Conservation (phyloP, 2,113 vertebrate genomes). For the Paratilapia polleni region DNA sequence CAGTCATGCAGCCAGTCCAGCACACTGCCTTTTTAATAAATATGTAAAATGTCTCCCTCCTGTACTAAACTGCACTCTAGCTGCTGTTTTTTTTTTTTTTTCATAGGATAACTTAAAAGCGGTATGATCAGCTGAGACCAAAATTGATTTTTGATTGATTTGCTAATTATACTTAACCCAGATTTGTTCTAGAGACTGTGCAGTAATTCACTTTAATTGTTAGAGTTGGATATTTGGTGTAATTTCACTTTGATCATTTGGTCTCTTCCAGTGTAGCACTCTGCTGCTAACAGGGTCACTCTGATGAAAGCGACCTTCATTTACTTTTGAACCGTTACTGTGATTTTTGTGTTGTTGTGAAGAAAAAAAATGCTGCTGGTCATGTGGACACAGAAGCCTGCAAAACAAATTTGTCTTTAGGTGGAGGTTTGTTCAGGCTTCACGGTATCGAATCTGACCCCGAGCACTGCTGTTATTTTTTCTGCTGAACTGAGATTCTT, state of each 20-base stretch:
- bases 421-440: background rate
- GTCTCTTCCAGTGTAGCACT: constrained; percentile 21
- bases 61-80: constrained; percentile 26
- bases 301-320: constrained; percentile 43
- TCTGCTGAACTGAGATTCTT: constrained; percentile 52
- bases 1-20: constrained; percentile 33
- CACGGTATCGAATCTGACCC: constrained; percentile 17
- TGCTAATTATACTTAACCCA: constrained; percentile 10
- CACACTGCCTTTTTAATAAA: constrained; percentile 70
- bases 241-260: constrained; percentile 54
- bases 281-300: constrained; percentile 36
- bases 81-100: background rate
- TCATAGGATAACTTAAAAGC: constrained; percentile 28
- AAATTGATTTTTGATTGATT: constrained; percentile 44
- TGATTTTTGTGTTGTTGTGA: constrained; percentile 56
- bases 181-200: constrained; percentile 21
- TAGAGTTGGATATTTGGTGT: constrained; percentile 61
- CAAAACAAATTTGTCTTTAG: constrained; percentile 30
- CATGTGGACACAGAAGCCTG: background rate
- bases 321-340: constrained; percentile 54
- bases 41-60: constrained; percentile 65
- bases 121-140: background rate
- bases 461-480: background rate
- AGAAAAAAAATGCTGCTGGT: constrained; percentile 21
- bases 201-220: constrained; percentile 40